These are phyloP conservation scores for Catagonus wagneri DNA, from an alignment of 2,113 vertebrate species.

Conservation along the genomic window DNA sequence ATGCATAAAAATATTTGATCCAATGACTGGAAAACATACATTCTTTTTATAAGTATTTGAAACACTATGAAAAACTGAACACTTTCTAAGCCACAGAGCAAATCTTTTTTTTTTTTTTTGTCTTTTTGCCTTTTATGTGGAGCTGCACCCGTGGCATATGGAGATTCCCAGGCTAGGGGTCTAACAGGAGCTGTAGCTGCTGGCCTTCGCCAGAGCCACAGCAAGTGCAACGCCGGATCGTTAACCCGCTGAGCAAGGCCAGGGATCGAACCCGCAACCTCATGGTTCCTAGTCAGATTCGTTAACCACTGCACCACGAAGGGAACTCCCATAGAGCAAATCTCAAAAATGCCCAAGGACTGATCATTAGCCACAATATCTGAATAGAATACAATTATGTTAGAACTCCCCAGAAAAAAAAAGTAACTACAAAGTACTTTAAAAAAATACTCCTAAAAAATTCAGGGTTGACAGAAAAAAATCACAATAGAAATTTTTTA, in stretches of 20 bases:
- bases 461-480: slow-evolving; percentile 4
- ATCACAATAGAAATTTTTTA: background rate
- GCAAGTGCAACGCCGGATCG: no score
- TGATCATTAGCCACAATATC: background rate
- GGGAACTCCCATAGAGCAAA: background rate
- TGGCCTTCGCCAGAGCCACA: no score
- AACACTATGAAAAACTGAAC: background rate
- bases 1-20: background rate
- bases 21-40: background rate
- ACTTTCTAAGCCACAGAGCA: background rate
- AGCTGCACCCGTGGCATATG: no score
- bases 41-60: background rate
- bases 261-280: no score
- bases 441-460: background rate
- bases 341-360: slow-evolving; percentile 43
- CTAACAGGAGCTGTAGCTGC: no score
- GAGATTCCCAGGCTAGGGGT: no score
- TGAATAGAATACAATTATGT: background rate
- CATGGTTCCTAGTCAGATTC: no score
- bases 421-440: background rate
- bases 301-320: no score
- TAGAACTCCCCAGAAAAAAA: slow-evolving; percentile 17
- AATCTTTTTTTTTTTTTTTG: no score
- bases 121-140: no score
- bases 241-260: no score